A percentile compares a stretch with the other conserved stretches of the same genome.
Evolutionary conservation across 2,797 vertebrate species (phyloP).

Genomic region (Eulemur coronatus): DNA sequence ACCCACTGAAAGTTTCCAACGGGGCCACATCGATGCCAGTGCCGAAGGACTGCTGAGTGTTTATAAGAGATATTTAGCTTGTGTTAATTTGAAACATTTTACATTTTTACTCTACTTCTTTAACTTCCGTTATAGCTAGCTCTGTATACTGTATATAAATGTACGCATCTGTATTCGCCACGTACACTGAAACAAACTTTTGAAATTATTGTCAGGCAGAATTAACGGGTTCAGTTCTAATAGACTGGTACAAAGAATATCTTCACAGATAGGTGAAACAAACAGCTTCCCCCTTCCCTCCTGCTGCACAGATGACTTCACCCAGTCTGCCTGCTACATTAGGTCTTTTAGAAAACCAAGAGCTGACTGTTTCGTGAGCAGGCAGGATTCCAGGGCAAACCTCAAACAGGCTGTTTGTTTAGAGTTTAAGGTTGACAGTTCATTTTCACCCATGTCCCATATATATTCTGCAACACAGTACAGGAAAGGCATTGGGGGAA

Average conservation of each 20-base stretch:
- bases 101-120: slow-evolving; percentile 43
- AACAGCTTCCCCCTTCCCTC: slow-evolving; percentile 36
- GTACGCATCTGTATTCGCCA: slow-evolving; percentile 78
- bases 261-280: not conserved
- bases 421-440: slow-evolving; percentile 50
- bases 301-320: slow-evolving; percentile 54
- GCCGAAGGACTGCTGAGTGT: not conserved
- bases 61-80: slow-evolving; percentile 52
- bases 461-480: not conserved
- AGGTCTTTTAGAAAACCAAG: not conserved
- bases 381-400: slow-evolving; percentile 67
- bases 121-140: slow-evolving; percentile 13
- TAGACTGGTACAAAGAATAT: slow-evolving; percentile 54
- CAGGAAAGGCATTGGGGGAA: slow-evolving; percentile 4
- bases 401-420: slow-evolving; percentile 57
- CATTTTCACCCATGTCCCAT: slow-evolving; percentile 25
- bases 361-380: slow-evolving; percentile 39
- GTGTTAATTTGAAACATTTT: slow-evolving; percentile 70
- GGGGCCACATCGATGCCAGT: not conserved
- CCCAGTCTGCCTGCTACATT: not conserved
- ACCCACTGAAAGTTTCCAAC: not conserved
- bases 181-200: slow-evolving; percentile 82
- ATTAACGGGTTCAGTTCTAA: slow-evolving; percentile 71
- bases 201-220: slow-evolving; percentile 75
- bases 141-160: slow-evolving; percentile 81